Base-by-base conservation (phyloP, 2,797 vertebrate genomes). In the Gadopsis bispinosus region DNA sequence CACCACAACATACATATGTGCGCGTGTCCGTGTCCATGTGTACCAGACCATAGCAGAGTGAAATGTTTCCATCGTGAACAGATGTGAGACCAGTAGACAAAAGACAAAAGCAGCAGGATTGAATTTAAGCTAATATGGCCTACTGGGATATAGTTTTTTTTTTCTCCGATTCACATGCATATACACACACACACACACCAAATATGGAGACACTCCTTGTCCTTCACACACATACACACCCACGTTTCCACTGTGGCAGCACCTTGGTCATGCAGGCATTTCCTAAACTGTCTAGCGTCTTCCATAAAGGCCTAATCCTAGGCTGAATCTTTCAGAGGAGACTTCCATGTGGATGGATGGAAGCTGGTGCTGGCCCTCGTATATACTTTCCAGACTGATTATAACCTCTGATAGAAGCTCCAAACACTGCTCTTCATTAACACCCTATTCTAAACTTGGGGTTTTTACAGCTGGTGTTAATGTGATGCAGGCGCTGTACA, bases 221-320 rank as follows among this genome's bases (percentile, higher is more conserved):
- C 73, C 67, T 59, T 50, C 26, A 29, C 78, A 78, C 64, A 79
- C 69, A 64, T 6, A 88, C 79, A 87, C 80, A 75, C 80, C 68
- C 73, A 79, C 73, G 85, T 89, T 90, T 91, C 87, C 88, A 80
- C 86, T 79, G 88, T 84, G 82, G 87, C 83, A 87, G 89, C 84
- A 75, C 77, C 91, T 84, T 85, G 90, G 91, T 85, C 85, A 59
- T 79, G 64, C 81, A 87, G 86, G 86, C 87, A 90, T 93, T 93
- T 93, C 86, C 87, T 92, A 55, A 74, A 81, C 77, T 79, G 79
- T 87, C 82, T 82, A 47, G 73, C 45, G 35, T 82, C 76, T 61
- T 89, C 84, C 43, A 66, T 64, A 39, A 73, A 85, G 58, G 17
- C 69, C n/a, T 14, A 73, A 70, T 77, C 73, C 68, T 29, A 8